Percentiles rank a stretch among this genome's conserved stretches.
Evolutionary conservation across 2,797 vertebrate genomes (phyloP).

Genomic region (Coreius guichenoti): DNA sequence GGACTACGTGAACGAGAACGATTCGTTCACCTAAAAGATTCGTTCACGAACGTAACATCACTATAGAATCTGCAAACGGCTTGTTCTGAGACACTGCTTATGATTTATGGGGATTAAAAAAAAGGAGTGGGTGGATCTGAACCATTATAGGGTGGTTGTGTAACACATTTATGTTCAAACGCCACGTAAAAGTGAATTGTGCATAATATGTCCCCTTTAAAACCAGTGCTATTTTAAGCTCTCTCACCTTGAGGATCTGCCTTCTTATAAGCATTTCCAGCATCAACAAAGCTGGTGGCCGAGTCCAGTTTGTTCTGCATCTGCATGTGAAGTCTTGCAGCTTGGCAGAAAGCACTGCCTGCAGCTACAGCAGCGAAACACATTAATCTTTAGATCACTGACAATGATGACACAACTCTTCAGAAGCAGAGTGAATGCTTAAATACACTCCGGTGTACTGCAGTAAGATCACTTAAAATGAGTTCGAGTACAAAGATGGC

Average conservation of each 20-base stretch:
- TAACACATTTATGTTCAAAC: no score
- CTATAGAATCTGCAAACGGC: no score
- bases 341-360: conserved; percentile 95
- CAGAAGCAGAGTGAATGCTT: background rate
- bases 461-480: background rate
- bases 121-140: no score
- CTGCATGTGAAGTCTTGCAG: conserved; percentile 96
- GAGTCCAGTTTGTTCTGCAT: conserved; percentile 98
- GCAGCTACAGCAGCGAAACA: conserved; percentile 80
- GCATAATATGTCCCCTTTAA: no score
- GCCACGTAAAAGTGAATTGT: no score
- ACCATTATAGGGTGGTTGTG: no score
- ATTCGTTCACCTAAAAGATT: no score
- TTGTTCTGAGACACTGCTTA: no score
- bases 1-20: no score
- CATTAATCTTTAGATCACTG: background rate
- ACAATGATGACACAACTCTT: background rate
- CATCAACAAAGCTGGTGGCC: conserved; percentile 96
- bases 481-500: background rate
- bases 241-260: conserved; percentile 92
- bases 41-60: no score
- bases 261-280: conserved; percentile 97
- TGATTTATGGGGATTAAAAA: no score
- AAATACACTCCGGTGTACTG: background rate
- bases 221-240: background rate